A percentile compares a stretch with the other conserved stretches of the same genome.
Conservation (phyloP, 64 coral and sea anemone species). For the Montipora sp. region DNA sequence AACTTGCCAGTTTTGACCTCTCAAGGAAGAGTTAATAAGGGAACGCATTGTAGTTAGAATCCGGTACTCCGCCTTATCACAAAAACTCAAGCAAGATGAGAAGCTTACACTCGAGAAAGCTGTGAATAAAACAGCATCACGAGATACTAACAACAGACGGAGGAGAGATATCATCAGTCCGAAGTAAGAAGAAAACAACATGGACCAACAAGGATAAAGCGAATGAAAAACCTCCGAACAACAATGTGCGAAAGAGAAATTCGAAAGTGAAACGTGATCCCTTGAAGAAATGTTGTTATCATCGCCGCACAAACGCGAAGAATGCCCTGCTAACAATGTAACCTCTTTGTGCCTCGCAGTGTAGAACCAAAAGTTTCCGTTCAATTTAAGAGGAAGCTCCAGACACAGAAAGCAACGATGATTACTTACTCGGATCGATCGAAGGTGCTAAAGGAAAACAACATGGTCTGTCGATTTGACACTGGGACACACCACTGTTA, state of each 20-base stretch:
- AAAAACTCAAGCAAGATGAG: conserved; percentile 31
- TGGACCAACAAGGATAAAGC: neutral
- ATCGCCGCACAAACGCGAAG: conserved; percentile 35
- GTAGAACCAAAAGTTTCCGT: conserved; percentile 27
- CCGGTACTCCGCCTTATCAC: conserved; percentile 2
- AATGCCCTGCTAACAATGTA: conserved; percentile 1
- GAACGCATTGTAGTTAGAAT: conserved; percentile 49
- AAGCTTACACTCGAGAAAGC: conserved; percentile 2
- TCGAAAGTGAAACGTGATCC: neutral
- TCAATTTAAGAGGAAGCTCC: conserved; percentile 17
- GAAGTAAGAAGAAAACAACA: neutral
- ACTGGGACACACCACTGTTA: neutral
- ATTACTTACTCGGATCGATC: conserved; percentile 30
- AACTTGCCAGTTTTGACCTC: conserved; percentile 14
- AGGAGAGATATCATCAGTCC: neutral
- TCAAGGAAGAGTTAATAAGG: conserved; percentile 45
- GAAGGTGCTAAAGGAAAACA: neutral
- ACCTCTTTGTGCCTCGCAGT: conserved; percentile 32
- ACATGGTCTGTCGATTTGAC: conserved; percentile 39
- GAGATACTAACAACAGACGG: conserved; percentile 32
- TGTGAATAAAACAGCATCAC: conserved; percentile 6
- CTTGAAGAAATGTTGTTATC: conserved; percentile 15
- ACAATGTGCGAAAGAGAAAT: neutral
- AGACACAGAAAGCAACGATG: neutral
- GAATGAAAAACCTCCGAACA: conserved; percentile 1